A percentile compares a stretch with the other conserved stretches of the same genome.
Evolutionary conservation across 2,113 vertebrate species (phyloP).

Genomic region (Lamprotornis superbus): DNA sequence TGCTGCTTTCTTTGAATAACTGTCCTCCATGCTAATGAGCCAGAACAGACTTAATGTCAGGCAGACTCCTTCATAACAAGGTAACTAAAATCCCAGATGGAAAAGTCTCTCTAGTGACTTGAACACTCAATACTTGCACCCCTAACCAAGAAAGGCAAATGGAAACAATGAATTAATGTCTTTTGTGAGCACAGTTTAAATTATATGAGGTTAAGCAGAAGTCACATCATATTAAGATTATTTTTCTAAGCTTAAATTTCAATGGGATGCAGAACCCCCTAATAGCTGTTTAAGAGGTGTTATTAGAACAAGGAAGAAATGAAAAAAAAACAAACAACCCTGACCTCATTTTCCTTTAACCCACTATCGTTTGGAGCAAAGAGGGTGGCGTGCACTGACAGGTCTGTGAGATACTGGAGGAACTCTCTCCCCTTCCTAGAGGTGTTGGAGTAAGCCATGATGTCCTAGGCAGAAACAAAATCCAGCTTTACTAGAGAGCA

Average conservation of each 20-base stretch:
- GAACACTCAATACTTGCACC: not conserved
- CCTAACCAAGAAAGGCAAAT: not conserved
- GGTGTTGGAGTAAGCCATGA: conserved; percentile 81
- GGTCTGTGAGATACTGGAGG: conserved; percentile 77
- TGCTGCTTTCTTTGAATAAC: not conserved
- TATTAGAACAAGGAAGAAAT: not conserved
- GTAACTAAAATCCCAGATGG: not conserved
- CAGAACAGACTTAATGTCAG: not conserved
- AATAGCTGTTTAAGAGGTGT: not conserved
- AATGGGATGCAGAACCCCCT: not conserved
- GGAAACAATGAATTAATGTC: not conserved
- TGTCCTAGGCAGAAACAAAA: conserved; percentile 75
- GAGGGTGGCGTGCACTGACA: conserved; percentile 78
- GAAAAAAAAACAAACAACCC: not conserved
- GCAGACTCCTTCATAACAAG: not conserved
- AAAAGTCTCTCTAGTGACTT: not conserved
- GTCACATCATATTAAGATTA: not conserved
- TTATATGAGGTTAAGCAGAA: not conserved
- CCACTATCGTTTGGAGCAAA: conserved; percentile 86
- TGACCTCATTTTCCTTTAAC: conserved; percentile 82
- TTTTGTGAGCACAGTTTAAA: not conserved
- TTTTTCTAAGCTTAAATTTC: not conserved
- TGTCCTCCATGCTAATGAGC: not conserved
- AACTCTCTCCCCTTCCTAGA: conserved; percentile 78
- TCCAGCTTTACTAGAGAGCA: not conserved